Conservation (phyloP, 2,797 vertebrate genomes). For the Typhlichthys subterraneus region DNA sequence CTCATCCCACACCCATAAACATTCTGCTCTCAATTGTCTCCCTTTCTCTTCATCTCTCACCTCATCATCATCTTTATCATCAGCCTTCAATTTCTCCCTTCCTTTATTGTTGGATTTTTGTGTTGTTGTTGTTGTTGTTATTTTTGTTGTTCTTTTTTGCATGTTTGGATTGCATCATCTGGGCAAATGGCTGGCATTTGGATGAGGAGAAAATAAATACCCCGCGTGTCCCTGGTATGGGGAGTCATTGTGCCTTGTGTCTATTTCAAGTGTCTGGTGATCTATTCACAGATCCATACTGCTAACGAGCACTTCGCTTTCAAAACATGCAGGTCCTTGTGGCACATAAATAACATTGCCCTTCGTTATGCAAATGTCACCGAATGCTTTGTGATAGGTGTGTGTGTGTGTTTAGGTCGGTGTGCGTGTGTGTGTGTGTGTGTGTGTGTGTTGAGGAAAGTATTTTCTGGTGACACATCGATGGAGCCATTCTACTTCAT, state of each 20-base stretch:
- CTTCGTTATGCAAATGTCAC: slow-evolving; percentile 63
- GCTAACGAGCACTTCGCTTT: slow-evolving; percentile 53
- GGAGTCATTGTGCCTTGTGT: slow-evolving; percentile 25
- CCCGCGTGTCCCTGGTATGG: neutral
- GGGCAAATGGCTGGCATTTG: slow-evolving; percentile 20
- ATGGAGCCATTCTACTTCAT: slow-evolving; percentile 47
- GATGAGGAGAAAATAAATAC: slow-evolving; percentile 5
- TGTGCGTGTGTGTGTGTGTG: slow-evolving; percentile 17
- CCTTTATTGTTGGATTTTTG: slow-evolving; percentile 4
- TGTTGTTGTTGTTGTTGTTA: slow-evolving; percentile 5
- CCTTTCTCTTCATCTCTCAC: slow-evolving; percentile 1
- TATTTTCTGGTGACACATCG: slow-evolving; percentile 19
- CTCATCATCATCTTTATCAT: slow-evolving; percentile 2
- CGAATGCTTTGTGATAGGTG: slow-evolving; percentile 1
- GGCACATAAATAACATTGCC: slow-evolving; percentile 51
- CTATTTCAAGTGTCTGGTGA: slow-evolving; percentile 40
- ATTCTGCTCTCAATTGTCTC: neutral
- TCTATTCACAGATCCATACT: slow-evolving; percentile 44
- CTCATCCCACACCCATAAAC: slow-evolving; percentile 1
- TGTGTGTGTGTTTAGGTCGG: slow-evolving; percentile 5
- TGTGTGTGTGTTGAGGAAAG: slow-evolving; percentile 5
- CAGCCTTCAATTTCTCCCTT: neutral
- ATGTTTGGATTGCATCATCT: neutral
- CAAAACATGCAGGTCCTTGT: slow-evolving; percentile 44
- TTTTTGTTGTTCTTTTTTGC: neutral